A percentile compares a stretch with the other conserved stretches of the same genome.
Conservation (phyloP, 2,113 vertebrate species). For the Vulpes lagopus region DNA sequence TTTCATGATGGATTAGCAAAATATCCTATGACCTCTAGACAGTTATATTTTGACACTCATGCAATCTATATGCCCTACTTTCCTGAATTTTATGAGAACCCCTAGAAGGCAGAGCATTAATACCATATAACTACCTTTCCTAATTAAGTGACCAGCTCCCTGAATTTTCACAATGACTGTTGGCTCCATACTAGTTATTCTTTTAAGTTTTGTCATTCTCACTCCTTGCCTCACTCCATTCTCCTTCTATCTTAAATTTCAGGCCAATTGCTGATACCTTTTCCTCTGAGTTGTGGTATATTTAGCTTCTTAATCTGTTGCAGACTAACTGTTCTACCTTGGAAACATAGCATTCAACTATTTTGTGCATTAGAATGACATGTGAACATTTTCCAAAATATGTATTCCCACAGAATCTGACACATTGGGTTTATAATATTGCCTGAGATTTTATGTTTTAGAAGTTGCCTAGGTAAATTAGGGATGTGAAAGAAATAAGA, state of each 20-base stretch:
- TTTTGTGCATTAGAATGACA: neutral
- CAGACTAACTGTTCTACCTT: neutral
- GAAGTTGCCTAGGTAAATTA: neutral
- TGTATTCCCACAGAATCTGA: neutral
- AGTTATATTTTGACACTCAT: neutral
- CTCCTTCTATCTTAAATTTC: neutral
- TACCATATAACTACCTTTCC: neutral
- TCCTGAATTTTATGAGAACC: constrained; percentile 21
- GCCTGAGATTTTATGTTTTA: neutral
- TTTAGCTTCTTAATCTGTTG: neutral
- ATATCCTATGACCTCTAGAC: neutral
- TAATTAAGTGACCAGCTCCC: neutral
- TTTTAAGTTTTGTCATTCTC: neutral
- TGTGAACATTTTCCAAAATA: neutral
- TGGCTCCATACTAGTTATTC: neutral
- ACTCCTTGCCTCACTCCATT: neutral
- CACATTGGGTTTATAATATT: neutral
- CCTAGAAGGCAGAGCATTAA: neutral
- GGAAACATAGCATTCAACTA: neutral
- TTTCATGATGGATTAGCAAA: neutral
- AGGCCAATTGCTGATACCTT: neutral
- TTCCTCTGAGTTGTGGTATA: neutral
- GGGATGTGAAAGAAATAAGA: neutral
- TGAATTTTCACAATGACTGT: neutral
- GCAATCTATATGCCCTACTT: neutral